phyloP scores from a whole-genome alignment of 2,113 vertebrate genomes.

The Menura novaehollandiae region DNA sequence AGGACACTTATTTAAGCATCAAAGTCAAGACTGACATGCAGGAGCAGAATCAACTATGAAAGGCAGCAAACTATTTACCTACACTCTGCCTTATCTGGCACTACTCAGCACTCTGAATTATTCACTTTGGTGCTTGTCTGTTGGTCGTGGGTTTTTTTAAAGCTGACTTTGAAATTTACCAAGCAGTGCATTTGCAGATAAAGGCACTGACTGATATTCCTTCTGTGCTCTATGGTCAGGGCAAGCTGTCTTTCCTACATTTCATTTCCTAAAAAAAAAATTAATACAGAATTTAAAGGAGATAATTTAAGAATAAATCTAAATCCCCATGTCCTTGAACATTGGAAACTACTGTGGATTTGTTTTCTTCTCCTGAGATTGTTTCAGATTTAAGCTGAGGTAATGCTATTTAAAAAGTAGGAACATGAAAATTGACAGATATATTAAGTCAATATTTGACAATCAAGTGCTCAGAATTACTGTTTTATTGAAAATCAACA shows the following conservation, averaged over 20 bases:
- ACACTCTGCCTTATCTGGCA: background rate
- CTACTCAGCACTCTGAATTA: background rate
- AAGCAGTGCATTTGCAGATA: background rate
- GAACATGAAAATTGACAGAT: background rate
- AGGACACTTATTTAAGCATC: background rate
- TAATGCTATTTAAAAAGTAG: background rate
- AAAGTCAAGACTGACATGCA: background rate
- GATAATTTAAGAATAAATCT: background rate
- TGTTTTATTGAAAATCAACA: background rate
- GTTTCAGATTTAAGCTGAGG: background rate
- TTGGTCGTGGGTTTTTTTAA: background rate
- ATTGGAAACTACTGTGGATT: background rate
- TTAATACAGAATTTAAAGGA: background rate
- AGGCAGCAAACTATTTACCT: constrained; percentile 17
- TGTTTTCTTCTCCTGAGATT: background rate
- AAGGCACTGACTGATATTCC: background rate
- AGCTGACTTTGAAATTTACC: background rate
- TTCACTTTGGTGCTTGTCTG: background rate
- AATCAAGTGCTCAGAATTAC: background rate
- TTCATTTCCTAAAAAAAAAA: background rate
- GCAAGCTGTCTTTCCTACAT: background rate
- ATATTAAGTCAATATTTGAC: background rate
- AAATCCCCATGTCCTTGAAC: background rate
- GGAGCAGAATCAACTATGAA: background rate
- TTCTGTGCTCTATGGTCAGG: background rate